Evolutionary conservation across 2,797 vertebrate genomes (phyloP), one percentile per base, ranked within the genome.

Genomic region (Fratercula arctica): DNA sequence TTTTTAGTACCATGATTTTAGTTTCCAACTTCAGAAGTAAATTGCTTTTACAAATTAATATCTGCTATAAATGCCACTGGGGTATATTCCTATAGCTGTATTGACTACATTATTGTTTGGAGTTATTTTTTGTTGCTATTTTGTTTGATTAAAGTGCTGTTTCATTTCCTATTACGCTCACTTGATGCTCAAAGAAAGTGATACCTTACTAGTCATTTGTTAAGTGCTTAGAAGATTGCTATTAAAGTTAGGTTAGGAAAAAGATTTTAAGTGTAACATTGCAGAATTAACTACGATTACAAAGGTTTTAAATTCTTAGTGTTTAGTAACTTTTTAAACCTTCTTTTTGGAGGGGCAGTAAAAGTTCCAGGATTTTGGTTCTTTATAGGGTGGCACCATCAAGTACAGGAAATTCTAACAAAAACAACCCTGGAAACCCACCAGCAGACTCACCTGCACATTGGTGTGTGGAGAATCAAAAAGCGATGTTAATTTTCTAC

Each of bases 291-390:
- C 4, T n/a, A n/a, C 76, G 9, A 4, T 2, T 51, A 70, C 16
- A 45, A 73, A 29, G 0, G 2, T 50, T 85, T 86, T 24, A 45
- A 51, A 35, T 48, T 50, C 13, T 82, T 50, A 41, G 2, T 19
- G 2, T 31, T 69, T 43, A 63, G 3, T 39, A 74, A 68, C 3
- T 68, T 88, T 75, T 24, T 18, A 37, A 59, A 59, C 1, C 1
- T 46, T 66, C 6, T 2, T 21, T 41, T 45, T 10, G 1, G 9
- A 48, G 1, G 9, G 8, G 5, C 2, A 35, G 13, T 33, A 54
- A 54, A 69, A 19, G 26, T 54, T 83, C 19, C 13, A 54, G 9
- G 7, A 10, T 69, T 78, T 84, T 33, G 0, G 1, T 39, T 76
- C 31, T 76, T 85, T 37, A 26, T 43, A 41, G 76, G 54, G 19